Conservation (phyloP, 53 echinoderm and acorn worm genomes). For the Astropecten irregularis region DNA sequence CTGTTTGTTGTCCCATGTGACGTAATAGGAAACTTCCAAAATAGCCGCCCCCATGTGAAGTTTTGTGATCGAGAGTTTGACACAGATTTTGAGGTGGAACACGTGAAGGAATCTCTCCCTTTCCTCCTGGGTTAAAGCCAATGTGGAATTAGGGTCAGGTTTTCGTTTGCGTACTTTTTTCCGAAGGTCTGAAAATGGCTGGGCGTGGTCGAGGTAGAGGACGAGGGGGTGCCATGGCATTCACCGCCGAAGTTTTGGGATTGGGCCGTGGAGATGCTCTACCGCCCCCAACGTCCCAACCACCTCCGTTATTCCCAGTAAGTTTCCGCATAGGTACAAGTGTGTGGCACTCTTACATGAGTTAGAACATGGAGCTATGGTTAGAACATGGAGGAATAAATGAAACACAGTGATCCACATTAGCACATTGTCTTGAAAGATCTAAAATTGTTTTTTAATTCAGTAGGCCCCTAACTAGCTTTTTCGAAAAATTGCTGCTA, state of each 20-base stretch:
- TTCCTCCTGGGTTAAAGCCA: too few relatives aligned
- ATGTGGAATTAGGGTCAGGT: not conserved
- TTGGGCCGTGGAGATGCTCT: conserved; percentile 89
- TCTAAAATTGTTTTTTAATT: too few relatives aligned
- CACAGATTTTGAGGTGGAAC: too few relatives aligned
- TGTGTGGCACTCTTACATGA: too few relatives aligned
- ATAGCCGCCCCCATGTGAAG: conserved; percentile 17
- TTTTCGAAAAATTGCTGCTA: too few relatives aligned
- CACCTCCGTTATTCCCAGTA: conserved; percentile 97
- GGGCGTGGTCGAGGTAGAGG: conserved; percentile 92
- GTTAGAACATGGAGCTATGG: too few relatives aligned
- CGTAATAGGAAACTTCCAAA: not conserved
- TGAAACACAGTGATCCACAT: too few relatives aligned
- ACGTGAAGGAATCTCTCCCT: too few relatives aligned
- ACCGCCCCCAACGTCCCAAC: conserved; percentile 84
- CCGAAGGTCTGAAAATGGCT: conserved; percentile 31
- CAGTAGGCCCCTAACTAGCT: too few relatives aligned
- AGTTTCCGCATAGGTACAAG: too few relatives aligned
- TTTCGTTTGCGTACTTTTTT: not conserved
- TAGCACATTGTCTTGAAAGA: too few relatives aligned
- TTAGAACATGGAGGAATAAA: too few relatives aligned
- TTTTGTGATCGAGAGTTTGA: not conserved
- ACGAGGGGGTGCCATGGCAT: conserved; percentile 76
- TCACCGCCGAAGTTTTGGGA: conserved; percentile 85
- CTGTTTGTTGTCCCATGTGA: conserved; percentile 49